Evolutionary conservation across 2,797 vertebrate genomes (phyloP).

Genomic region (Enteromius anoplus): DNA sequence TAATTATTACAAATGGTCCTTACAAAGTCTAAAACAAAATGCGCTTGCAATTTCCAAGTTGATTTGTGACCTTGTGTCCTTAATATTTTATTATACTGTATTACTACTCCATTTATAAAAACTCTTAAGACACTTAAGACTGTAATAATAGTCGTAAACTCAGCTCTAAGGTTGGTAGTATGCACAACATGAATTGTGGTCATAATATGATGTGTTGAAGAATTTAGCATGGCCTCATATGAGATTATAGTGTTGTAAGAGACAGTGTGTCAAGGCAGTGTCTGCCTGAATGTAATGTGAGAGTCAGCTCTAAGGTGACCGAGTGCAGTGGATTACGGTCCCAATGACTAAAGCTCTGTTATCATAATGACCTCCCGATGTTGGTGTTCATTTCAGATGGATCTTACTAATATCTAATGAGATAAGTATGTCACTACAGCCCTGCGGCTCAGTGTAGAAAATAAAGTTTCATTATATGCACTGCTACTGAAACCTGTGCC

Average conservation of each 20-base stretch:
- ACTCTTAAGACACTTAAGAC: background rate
- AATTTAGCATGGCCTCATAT: background rate
- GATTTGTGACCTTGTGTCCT: background rate
- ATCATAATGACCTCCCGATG: conserved; percentile 35
- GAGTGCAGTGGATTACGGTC: conserved; percentile 34
- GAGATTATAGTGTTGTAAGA: background rate
- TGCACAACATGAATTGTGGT: background rate
- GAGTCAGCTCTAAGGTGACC: conserved; percentile 14
- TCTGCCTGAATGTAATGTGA: conserved; percentile 35
- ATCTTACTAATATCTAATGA: conserved; percentile 8
- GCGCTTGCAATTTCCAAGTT: background rate
- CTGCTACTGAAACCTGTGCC: background rate
- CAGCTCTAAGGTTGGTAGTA: background rate
- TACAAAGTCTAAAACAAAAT: background rate
- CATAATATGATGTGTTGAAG: background rate
- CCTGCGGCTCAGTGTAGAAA: conserved; percentile 8
- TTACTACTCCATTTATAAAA: background rate
- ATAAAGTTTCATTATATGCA: background rate
- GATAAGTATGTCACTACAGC: background rate
- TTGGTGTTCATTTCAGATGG: conserved; percentile 19
- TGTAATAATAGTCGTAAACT: background rate
- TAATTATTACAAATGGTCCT: background rate
- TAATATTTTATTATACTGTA: background rate
- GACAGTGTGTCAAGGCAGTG: conserved; percentile 5
- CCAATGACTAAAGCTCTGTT: conserved; percentile 39